Evolutionary conservation across 2,797 vertebrate species (phyloP).

Genomic region (Crypturellus tataupa): DNA sequence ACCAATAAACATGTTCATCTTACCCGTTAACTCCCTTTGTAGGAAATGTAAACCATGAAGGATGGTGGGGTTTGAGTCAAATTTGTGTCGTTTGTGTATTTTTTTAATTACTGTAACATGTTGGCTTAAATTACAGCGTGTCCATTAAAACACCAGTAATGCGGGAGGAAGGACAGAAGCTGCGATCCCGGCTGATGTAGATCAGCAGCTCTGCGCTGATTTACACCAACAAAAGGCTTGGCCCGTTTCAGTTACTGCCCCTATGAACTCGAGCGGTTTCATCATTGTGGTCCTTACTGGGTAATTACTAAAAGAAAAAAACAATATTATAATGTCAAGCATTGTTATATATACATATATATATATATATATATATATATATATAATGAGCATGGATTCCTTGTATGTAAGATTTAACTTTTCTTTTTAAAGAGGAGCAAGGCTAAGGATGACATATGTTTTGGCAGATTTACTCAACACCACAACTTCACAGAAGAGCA

Average conservation of each 20-base stretch:
- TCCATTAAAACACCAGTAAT: conserved; percentile 12
- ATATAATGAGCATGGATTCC: not conserved
- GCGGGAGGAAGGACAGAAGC: conserved; percentile 21
- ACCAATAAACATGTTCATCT: conserved; percentile 71
- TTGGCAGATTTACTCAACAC: not conserved
- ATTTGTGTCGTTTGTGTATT: conserved; percentile 69
- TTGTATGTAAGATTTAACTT: not conserved
- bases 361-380: too few species aligned
- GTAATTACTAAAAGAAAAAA: not conserved
- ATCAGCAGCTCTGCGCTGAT: not conserved
- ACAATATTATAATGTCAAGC: not conserved
- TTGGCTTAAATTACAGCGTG: conserved; percentile 54
- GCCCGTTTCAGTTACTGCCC: accelerated
- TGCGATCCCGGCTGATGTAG: not conserved
- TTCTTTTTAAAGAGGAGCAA: not conserved
- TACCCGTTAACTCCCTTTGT: conserved; percentile 71
- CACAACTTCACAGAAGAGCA: not conserved
- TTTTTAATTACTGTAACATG: conserved; percentile 72
- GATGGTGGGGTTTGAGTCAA: conserved; percentile 53
- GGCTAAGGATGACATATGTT: not conserved
- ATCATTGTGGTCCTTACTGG: not conserved
- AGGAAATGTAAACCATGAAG: conserved; percentile 72
- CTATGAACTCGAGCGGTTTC: not conserved
- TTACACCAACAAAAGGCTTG: not conserved
- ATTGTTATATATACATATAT: not conserved